Evolutionary conservation across 2,888 invertebrate genomes (phyloP).

Genomic region (Tenodera sinensis): DNA sequence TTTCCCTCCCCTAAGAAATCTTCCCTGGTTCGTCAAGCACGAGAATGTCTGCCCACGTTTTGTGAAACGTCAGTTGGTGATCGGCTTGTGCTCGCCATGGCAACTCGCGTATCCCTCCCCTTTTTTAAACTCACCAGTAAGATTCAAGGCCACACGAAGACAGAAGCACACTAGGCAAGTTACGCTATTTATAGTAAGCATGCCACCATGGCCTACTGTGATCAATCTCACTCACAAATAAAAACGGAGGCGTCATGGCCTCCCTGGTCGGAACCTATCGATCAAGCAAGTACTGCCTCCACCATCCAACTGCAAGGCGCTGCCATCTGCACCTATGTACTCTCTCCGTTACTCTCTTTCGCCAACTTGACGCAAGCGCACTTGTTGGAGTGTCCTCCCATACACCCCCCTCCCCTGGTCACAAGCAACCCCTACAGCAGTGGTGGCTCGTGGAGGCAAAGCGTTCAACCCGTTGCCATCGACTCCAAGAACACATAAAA

Average conservation of each 20-base stretch:
- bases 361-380: neutral
- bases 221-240: neutral
- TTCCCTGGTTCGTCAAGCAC: neutral
- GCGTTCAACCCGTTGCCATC: no score
- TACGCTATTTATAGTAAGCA: neutral
- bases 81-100: neutral
- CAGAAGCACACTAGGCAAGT: neutral
- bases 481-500: no score
- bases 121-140: neutral
- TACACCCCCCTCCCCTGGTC: neutral
- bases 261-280: neutral
- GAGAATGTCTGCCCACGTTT: neutral
- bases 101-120: neutral
- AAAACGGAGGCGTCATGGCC: neutral
- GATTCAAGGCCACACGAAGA: neutral
- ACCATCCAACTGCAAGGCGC: neutral
- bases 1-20: neutral
- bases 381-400: neutral
- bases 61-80: neutral
- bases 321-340: neutral
- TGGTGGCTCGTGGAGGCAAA: neutral
- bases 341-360: neutral
- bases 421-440: neutral
- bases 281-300: neutral
- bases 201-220: neutral